Evolutionary conservation across 2,888 invertebrate genomes (phyloP), one percentile per base, ranked within the genome.

Genomic region (Ennomos quercinarius): DNA sequence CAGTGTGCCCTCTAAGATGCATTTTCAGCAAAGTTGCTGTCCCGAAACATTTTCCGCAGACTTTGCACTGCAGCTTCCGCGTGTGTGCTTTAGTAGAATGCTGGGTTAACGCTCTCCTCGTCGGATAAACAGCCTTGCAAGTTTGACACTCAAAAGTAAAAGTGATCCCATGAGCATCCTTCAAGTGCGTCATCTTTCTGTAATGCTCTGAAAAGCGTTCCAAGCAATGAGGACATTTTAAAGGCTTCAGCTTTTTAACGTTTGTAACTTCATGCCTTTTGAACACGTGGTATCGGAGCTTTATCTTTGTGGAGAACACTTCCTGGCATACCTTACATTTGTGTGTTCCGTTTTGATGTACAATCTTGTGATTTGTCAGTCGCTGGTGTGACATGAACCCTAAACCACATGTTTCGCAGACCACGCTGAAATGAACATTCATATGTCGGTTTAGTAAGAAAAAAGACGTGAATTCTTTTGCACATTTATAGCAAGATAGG

Each of bases 301-400:
- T 92, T 4, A 89, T 63, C 68, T 88, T 91, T 0, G 91, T 91
- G 0, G 79, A 80, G 57, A 89, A 91, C 0, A 88, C 78, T 47
- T 89, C 85, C 6, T 81, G 79, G 49, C 92, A 92, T 58, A 83
- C 84, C 0, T 86, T 85, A 62, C 92, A 92, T 71, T 80, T 85
- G 70, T 91, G 83, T 0, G 81, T 75, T 0, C 92, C 91, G 51
- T 82, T 86, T 61, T 90, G 87, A 44, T 92, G 91, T 0, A 90
- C 88, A 34, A 87, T 83, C 45, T 79, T 82, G 44, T 92, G 92
- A 60, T 89, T 89, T 8, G 86, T 83, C 1, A 92, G 65, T 0
- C 92, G 78, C 27, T 89, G 89, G 40, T 90, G 84, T 0, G 92
- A 90, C 82, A 90, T 88, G 63, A 92, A 92, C 0, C 92, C 89